Conservation (phyloP, 2,888 invertebrate species). For the Deroplatys truncata region DNA sequence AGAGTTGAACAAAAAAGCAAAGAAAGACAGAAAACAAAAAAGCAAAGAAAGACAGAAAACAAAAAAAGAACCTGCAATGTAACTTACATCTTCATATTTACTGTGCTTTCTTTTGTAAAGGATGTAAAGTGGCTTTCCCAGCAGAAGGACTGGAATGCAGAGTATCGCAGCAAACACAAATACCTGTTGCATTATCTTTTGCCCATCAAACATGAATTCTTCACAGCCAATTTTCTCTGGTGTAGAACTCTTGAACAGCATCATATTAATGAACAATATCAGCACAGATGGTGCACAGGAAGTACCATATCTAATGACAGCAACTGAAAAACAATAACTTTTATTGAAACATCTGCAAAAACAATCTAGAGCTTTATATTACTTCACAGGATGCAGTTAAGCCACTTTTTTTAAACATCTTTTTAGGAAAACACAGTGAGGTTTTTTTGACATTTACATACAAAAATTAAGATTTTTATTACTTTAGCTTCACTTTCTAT, state of each 20-base stretch:
- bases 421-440: too few species aligned
- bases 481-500: too few species aligned
- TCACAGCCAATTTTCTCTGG: slow-evolving; percentile 22
- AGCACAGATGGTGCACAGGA: slow-evolving; percentile 54
- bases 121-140: slow-evolving; percentile 51
- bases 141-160: slow-evolving; percentile 51
- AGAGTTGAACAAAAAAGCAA: too few species aligned
- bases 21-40: too few species aligned
- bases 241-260: slow-evolving; percentile 43
- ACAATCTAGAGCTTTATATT: background rate
- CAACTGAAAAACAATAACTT: background rate
- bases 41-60: too few species aligned
- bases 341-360: background rate
- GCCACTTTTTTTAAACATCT: too few species aligned
- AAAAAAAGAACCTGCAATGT: too few species aligned
- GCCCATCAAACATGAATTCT: slow-evolving; percentile 37
- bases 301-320: background rate
- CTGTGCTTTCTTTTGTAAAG: slow-evolving; percentile 29
- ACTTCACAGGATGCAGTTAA: too few species aligned
- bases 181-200: slow-evolving; percentile 45
- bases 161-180: slow-evolving; percentile 48
- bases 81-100: slow-evolving; percentile 19
- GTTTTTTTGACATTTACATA: too few species aligned
- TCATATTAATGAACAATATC: slow-evolving; percentile 59
- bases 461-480: too few species aligned